Conservation (phyloP, 2,888 invertebrate genomes). For the Arrhopalites spinosus region DNA sequence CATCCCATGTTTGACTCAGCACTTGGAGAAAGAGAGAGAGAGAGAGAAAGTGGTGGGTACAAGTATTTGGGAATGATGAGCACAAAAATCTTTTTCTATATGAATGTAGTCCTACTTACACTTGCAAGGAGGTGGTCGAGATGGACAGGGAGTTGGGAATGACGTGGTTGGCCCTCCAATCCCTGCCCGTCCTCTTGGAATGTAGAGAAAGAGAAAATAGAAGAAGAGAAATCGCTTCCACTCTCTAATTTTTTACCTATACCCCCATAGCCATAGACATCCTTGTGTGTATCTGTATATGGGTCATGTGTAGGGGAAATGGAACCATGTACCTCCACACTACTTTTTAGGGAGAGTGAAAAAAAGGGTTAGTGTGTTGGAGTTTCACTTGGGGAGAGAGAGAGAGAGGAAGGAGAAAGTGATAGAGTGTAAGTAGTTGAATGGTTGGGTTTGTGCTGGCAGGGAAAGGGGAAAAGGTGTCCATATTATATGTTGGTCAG, state of each 20-base stretch:
- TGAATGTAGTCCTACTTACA: not conserved
- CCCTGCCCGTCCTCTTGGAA: not conserved
- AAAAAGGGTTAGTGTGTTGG: not conserved
- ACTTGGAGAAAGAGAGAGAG: not conserved
- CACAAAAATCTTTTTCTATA: too few relatives aligned
- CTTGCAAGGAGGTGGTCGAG: not conserved
- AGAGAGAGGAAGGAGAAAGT: not conserved
- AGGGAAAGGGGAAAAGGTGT: not conserved
- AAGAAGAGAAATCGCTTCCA: not conserved
- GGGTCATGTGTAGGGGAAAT: too few relatives aligned
- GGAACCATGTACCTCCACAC: too few relatives aligned
- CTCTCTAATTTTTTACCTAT: not conserved
- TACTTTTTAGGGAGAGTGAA: too few relatives aligned
- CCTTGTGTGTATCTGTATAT: too few relatives aligned
- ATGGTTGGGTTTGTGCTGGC: not conserved
- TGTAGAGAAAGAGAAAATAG: not conserved
- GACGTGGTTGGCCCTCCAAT: not conserved
- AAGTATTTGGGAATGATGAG: too few relatives aligned
- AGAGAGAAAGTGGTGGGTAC: too few relatives aligned
- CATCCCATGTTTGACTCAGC: too few relatives aligned
- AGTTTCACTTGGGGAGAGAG: not conserved
- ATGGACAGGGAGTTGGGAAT: not conserved
- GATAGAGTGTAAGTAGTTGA: not conserved
- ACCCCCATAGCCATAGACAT: too few relatives aligned
- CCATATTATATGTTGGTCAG: not conserved